Percentiles rank a stretch among this genome's conserved stretches.
Conservation (phyloP, 2,888 invertebrate genomes). For the Calameuta idolon region DNA sequence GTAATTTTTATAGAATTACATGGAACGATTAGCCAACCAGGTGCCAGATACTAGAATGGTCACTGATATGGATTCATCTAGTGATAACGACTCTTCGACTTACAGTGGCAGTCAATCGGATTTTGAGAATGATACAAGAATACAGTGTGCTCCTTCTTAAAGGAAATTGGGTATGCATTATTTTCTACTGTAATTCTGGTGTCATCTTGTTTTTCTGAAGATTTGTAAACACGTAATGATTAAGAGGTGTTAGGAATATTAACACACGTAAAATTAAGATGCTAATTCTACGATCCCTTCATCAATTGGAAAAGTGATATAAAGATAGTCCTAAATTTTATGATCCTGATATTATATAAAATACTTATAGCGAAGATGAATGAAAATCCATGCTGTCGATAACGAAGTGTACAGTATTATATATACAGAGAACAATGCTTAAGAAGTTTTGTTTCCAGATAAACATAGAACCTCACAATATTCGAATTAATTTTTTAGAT, state of each 20-base stretch:
- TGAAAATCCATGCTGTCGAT: background rate
- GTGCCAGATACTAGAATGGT: background rate
- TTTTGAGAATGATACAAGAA: constrained; percentile 27
- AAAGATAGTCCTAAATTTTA: background rate
- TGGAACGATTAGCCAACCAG: background rate
- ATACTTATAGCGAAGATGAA: background rate
- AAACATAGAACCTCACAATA: background rate
- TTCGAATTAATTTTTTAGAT: background rate
- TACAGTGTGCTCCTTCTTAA: constrained; percentile 43
- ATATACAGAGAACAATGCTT: background rate
- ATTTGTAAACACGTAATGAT: background rate
- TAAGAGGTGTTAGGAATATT: background rate
- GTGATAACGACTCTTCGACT: constrained; percentile 27
- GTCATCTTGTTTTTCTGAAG: background rate
- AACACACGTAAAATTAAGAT: background rate
- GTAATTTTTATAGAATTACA: background rate
- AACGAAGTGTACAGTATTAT: background rate
- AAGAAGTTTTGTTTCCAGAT: background rate
- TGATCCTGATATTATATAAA: background rate
- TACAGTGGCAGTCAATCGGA: constrained; percentile 35
- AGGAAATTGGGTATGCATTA: constrained; percentile 16
- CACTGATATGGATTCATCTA: constrained; percentile 23
- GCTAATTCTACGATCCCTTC: background rate
- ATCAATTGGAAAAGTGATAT: background rate
- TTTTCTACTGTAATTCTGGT: background rate